These are phyloP conservation scores for Pachyrhynchus sulphureomaculatus DNA, from an alignment of 1,140 invertebrate genomes.

Conservation along the genomic window DNA sequence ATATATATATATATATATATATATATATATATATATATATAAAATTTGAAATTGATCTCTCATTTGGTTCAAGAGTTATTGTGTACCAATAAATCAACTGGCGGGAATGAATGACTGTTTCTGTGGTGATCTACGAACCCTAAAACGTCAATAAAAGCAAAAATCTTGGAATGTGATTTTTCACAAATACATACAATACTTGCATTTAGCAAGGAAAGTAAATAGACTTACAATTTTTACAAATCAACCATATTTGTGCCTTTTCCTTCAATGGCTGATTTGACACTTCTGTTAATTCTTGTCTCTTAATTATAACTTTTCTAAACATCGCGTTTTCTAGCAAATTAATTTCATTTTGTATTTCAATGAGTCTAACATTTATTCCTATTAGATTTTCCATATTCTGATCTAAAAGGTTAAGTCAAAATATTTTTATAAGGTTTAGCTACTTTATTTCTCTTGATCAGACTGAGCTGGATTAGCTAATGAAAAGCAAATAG, in stretches of 20 bases:
- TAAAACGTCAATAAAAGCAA: too few species aligned
- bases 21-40: too few species aligned
- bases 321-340: constrained; percentile 62
- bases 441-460: background rate
- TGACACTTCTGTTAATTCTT: constrained; percentile 35
- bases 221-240: constrained; percentile 47
- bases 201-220: too few species aligned
- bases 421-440: background rate
- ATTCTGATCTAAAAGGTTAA: constrained; percentile 41
- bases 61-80: too few species aligned
- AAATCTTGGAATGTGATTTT: too few species aligned
- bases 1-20: too few species aligned
- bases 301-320: constrained; percentile 49
- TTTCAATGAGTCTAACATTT: constrained; percentile 60
- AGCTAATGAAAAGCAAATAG: background rate
- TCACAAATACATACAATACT: too few species aligned
- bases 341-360: constrained; percentile 62
- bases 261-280: constrained; percentile 8
- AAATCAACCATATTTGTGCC: constrained; percentile 55
- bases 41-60: too few species aligned
- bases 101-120: too few species aligned
- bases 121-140: too few species aligned
- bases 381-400: constrained; percentile 56
- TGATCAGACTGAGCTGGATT: background rate
- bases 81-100: too few species aligned